Percentiles rank a stretch among this genome's conserved stretches.
Evolutionary conservation across 2,888 invertebrate genomes (phyloP).

Genomic region (Subacronicta megacephala): DNA sequence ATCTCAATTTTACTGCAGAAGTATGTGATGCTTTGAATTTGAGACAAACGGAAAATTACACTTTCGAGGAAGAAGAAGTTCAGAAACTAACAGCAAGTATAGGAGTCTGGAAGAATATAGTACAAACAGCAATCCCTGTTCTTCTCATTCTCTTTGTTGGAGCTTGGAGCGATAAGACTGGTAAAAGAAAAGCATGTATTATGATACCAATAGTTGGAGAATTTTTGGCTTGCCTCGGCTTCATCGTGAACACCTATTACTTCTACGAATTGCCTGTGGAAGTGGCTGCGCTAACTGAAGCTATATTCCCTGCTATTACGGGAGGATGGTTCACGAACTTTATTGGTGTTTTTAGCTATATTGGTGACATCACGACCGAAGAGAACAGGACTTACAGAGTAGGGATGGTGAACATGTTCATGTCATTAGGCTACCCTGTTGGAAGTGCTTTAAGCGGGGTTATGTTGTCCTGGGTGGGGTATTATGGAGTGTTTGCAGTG

Average conservation of each 20-base stretch:
- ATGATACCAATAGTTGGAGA: slow-evolving; percentile 95
- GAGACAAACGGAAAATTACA: slow-evolving; percentile 91
- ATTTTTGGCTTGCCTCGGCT: slow-evolving; percentile 93
- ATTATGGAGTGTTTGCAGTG: slow-evolving; percentile 94
- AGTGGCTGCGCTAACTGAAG: slow-evolving; percentile 93
- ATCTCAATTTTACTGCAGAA: slow-evolving; percentile 92
- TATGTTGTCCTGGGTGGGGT: slow-evolving; percentile 92
- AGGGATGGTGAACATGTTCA: slow-evolving; percentile 96
- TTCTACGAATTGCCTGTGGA: slow-evolving; percentile 95
- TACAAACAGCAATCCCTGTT: slow-evolving; percentile 95
- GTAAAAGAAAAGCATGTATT: slow-evolving; percentile 94
- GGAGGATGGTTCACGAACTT: slow-evolving; percentile 97
- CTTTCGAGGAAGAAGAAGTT: slow-evolving; percentile 90
- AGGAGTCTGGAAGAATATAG: slow-evolving; percentile 95
- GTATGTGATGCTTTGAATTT: slow-evolving; percentile 93
- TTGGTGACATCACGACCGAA: slow-evolving; percentile 95
- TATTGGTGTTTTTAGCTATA: slow-evolving; percentile 96
- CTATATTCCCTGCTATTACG: slow-evolving; percentile 94
- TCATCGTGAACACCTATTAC: slow-evolving; percentile 94
- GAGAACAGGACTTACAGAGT: slow-evolving; percentile 95
- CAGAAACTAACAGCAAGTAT: slow-evolving; percentile 93
- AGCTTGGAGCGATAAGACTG: slow-evolving; percentile 93
- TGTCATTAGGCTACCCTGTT: slow-evolving; percentile 95
- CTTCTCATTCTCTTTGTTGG: slow-evolving; percentile 95
- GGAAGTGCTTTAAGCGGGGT: slow-evolving; percentile 96